Evolutionary conservation across 2,113 vertebrate genomes (phyloP).

Genomic region (Malurus cyaneus): DNA sequence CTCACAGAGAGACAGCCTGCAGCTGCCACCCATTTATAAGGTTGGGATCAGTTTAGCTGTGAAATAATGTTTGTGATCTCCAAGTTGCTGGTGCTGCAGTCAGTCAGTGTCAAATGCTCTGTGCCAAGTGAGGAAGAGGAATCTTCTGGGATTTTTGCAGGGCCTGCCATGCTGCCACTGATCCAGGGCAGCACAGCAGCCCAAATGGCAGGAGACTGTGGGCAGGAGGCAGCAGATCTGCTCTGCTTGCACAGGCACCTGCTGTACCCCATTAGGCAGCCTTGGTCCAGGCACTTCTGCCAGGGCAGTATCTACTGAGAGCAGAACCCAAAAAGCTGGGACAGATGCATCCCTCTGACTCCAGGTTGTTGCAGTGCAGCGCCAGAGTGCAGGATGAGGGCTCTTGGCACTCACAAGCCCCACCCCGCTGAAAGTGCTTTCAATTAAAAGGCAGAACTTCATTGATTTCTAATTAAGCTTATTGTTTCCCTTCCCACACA

Average conservation of each 20-base stretch:
- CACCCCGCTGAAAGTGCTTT: background rate
- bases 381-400: background rate
- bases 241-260: background rate
- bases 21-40: background rate
- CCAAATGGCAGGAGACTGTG: background rate
- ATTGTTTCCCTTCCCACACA: slow-evolving; percentile 42
- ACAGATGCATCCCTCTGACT: background rate
- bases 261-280: background rate
- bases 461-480: slow-evolving; percentile 68
- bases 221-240: background rate
- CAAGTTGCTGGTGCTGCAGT: background rate
- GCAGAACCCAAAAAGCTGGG: background rate
- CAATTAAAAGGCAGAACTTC: slow-evolving; percentile 60
- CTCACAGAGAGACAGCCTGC: background rate
- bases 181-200: background rate
- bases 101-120: background rate
- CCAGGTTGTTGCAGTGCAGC: background rate
- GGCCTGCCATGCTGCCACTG: background rate
- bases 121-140: background rate
- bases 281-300: background rate
- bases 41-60: background rate
- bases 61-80: background rate
- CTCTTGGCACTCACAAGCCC: background rate
- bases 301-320: background rate
- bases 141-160: background rate